Evolutionary conservation across 2,888 invertebrate genomes (phyloP), one percentile per base, ranked within the genome.

Genomic region (Chymomyza procnemis): DNA sequence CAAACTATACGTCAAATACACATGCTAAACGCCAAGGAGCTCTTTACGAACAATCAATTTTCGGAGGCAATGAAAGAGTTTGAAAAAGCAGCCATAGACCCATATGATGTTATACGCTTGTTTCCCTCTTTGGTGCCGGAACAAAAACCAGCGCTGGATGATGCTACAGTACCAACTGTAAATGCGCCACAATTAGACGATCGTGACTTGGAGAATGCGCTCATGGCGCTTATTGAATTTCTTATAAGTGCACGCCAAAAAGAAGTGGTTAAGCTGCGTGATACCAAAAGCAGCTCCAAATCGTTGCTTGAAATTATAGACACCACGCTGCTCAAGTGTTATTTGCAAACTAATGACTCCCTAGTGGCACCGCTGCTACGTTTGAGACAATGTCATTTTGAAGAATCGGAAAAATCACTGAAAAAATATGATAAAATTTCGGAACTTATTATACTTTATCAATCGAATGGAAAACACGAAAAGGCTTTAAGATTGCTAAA

Each of bases 241-340:
- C 92, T 99, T 68, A 96, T 96, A 0, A 95, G 96, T 90, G 95
- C 95, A 26, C 92, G 95, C 56, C 92, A 93, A 8, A 91, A 90
- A 26, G 91, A 89, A 64, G 84, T 89, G 6, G 85, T 76, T 4
- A 90, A 91, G 76, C 75, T 88, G 67, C 90, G 80, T 79, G 92
- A 89, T 50, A 80, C 85, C 41, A 89, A 91, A 54, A 88, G 74
- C 56, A 79, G 79, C 21, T 86, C 88, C 1, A 89, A 89, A 22
- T 88, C 89, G 47, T 69, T 96, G 30, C 91, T 98, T 68, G 97
- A 98, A 90, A 96, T 99, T 64, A 98, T 99, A 69, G 99, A 99
- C 89, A 99, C 99, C 0, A 99, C 99, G 0, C 92, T 99, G 61
- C 92, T 99, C 9, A 99, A 99, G 91, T 99, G 99, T 89, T 99